Conservation (phyloP, 2,888 invertebrate species). For the Toxonevra muliebris region DNA sequence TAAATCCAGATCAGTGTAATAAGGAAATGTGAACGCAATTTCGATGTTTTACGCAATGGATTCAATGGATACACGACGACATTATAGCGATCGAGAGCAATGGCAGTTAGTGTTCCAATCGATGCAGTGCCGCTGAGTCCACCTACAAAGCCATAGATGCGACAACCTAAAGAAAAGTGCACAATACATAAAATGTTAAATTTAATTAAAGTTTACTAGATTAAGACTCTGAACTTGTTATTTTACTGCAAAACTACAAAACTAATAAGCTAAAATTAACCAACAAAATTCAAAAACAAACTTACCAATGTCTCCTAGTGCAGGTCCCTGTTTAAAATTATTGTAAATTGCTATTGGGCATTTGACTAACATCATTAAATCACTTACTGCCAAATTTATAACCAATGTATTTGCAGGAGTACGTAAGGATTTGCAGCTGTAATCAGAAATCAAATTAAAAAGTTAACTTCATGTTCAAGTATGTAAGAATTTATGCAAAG, state of each 20-base stretch:
- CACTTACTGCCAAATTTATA: constrained; percentile 79
- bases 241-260: too few relatives aligned
- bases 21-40: constrained; percentile 71
- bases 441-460: constrained; percentile 19
- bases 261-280: too few relatives aligned
- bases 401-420: constrained; percentile 80
- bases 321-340: constrained; percentile 77
- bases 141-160: constrained; percentile 81
- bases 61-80: constrained; percentile 83
- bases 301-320: constrained; percentile 76
- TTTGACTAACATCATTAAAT: constrained; percentile 77
- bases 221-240: too few relatives aligned
- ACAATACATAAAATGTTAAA: constrained; percentile 1
- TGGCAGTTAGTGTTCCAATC: constrained; percentile 81
- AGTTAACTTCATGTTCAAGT: too few relatives aligned
- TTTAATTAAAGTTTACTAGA: too few relatives aligned
- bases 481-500: too few relatives aligned
- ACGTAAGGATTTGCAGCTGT: constrained; percentile 74
- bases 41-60: constrained; percentile 72
- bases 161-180: constrained; percentile 71
- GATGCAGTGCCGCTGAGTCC: constrained; percentile 84
- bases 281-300: constrained; percentile 3
- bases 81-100: constrained; percentile 83
- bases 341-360: constrained; percentile 80
- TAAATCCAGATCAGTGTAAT: constrained; percentile 76